These are phyloP conservation scores for Anhinga rufa DNA, from an alignment of 2,113 vertebrate species.

Conservation along the genomic window DNA sequence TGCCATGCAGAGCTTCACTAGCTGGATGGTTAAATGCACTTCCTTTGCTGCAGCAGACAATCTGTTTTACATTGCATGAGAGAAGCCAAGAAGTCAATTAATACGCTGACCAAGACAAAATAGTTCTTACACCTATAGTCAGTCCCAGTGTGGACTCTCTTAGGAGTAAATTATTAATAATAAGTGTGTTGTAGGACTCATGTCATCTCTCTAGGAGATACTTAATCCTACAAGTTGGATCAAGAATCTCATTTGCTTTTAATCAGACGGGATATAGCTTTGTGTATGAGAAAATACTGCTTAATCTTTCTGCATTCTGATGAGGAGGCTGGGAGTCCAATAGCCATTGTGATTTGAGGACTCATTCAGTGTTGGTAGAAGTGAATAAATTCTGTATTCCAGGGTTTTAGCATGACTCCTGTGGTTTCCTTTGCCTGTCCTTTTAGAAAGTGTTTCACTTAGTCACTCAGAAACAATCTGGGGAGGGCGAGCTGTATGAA, in stretches of 20 bases:
- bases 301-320: slow-evolving; percentile 22
- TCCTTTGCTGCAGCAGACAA: background rate
- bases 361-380: background rate
- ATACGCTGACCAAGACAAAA: slow-evolving; percentile 17
- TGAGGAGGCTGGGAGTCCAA: background rate
- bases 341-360: background rate
- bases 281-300: background rate
- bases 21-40: background rate
- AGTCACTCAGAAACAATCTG: background rate
- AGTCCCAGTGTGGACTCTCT: background rate
- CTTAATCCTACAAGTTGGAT: slow-evolving; percentile 38
- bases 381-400: background rate
- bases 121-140: background rate
- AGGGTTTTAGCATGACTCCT: background rate
- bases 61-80: background rate
- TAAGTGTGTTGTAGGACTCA: background rate
- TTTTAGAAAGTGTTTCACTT: slow-evolving; percentile 49
- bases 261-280: slow-evolving; percentile 15
- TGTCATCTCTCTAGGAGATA: slow-evolving; percentile 34
- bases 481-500: background rate
- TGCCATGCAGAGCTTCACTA: background rate
- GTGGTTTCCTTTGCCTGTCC: background rate
- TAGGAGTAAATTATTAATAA: slow-evolving; percentile 21
- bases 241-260: slow-evolving; percentile 38
- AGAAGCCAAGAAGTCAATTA: slow-evolving; percentile 20